Evolutionary conservation across 2,888 invertebrate species (phyloP), one percentile per base, ranked within the genome.

Genomic region (Tetragonisca angustula): DNA sequence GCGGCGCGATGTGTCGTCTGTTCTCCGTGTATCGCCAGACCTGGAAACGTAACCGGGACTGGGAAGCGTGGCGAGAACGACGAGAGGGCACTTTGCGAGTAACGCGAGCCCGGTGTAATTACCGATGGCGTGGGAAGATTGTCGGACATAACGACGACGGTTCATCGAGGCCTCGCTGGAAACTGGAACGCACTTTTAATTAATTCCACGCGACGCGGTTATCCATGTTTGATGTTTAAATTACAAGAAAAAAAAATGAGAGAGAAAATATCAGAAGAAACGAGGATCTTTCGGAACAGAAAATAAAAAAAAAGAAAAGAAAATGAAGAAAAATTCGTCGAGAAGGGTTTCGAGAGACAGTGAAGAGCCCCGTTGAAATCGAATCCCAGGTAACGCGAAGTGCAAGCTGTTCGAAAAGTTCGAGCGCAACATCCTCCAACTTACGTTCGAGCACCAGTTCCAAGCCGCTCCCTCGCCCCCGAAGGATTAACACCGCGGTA

Each of bases 381-480:
- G 76, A 83, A 87, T 32, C 32, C 61, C 82, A 76, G 73, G 80
- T 81, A 88, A 71, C 67, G 81, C 69, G 70, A 79, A 84, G 76
- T 88, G 79, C 70, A 79, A 84, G 76, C 86, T 81, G 81, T 87
- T 87, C 54, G 83, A 68, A 88, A 43, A 90, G 75, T 88, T 85
- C 19, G 80, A 90, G 90, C 81, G 84, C 85, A 84, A 77, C 85
- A 87, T 89, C 83, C 76, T 77, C 84, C 71, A 90, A 90, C 89
- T 90, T 86, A 86, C 84, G 86, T 89, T 87, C 83, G 90, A 89
- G 90, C 89, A 82, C 80, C 81, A 86, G 83, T 75, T 84, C 90
- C n/a, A n/a, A n/a, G 69, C 84, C 80, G 78, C 56, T 36, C 36
- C 5, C 36, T 5, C 0, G 0, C 36, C 36, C 6, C 36, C 36